These are phyloP conservation scores for Reticulitermes speratus DNA, from an alignment of 1,140 invertebrate genomes.

Conservation along the genomic window DNA sequence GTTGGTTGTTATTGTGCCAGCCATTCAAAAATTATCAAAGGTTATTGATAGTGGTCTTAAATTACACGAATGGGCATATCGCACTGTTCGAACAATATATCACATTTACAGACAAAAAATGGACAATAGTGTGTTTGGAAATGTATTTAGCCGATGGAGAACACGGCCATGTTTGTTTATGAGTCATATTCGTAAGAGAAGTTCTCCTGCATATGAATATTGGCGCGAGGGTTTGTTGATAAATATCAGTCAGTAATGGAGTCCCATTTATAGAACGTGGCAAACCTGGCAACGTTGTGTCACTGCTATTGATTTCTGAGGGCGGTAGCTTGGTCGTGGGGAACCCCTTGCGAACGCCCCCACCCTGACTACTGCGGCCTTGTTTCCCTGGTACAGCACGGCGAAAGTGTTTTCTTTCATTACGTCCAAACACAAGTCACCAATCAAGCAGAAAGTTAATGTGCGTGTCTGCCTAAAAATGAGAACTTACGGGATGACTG, in stretches of 20 bases:
- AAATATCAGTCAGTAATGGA: not conserved
- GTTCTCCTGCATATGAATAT: too few relatives aligned
- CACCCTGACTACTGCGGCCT: not conserved
- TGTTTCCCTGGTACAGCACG: slow-evolving; percentile 13
- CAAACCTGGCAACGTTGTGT: not conserved
- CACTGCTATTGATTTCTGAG: slow-evolving; percentile 11
- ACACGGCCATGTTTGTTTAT: too few relatives aligned
- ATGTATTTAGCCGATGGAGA: too few relatives aligned
- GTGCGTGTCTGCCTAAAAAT: not conserved
- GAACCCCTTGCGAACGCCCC: not conserved
- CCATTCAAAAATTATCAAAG: too few relatives aligned
- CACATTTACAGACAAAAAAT: too few relatives aligned
- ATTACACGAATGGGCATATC: too few relatives aligned
- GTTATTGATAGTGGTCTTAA: too few relatives aligned
- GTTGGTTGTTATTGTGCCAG: too few relatives aligned
- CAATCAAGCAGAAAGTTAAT: not conserved
- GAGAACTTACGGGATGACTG: not conserved
- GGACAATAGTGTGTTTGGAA: too few relatives aligned
- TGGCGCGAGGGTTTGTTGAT: not conserved
- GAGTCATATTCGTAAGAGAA: too few relatives aligned
- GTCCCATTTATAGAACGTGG: slow-evolving; percentile 18
- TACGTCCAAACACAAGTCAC: not conserved
- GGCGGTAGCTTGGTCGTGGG: not conserved
- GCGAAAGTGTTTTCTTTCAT: slow-evolving; percentile 18
- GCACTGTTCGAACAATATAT: too few relatives aligned